Conservation (phyloP, 2,888 invertebrate genomes). For the Perdita meconis region DNA sequence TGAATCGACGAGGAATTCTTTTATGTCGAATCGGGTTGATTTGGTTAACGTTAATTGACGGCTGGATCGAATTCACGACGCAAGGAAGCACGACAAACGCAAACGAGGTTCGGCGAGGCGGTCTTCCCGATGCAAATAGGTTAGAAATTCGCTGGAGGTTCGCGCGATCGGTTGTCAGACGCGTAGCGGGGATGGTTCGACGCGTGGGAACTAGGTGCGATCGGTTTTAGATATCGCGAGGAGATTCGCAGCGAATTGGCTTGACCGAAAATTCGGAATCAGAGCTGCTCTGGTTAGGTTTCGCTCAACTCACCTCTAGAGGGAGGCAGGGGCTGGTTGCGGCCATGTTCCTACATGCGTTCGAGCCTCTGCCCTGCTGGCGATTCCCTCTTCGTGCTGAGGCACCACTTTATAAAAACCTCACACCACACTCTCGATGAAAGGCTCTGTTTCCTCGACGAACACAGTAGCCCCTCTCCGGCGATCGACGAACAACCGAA, state of each 20-base stretch:
- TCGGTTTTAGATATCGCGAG: background rate
- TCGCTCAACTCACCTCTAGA: conserved; percentile 82
- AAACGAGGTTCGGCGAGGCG: too few species aligned
- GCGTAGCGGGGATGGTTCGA: too few species aligned
- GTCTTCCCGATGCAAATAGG: too few species aligned
- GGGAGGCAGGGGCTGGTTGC: conserved; percentile 84
- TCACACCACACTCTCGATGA: conserved; percentile 67
- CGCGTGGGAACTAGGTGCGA: too few species aligned
- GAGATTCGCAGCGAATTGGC: conserved; percentile 15
- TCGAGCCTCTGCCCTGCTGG: conserved; percentile 83
- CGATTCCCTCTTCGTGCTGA: conserved; percentile 77
- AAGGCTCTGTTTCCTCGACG: conserved; percentile 48
- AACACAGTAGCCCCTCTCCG: conserved; percentile 17
- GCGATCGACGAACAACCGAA: background rate
- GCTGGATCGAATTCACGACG: too few species aligned
- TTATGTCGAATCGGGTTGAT: too few species aligned
- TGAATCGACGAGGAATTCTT: background rate
- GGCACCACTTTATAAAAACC: conserved; percentile 61
- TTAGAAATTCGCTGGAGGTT: too few species aligned
- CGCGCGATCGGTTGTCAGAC: too few species aligned
- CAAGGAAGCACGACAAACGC: too few species aligned
- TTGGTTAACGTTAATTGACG: too few species aligned
- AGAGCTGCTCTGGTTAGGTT: conserved; percentile 46
- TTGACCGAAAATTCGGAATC: conserved; percentile 21
- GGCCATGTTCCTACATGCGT: conserved; percentile 85